Evolutionary conservation across 2,797 vertebrate species (phyloP).

Genomic region (Sphenodon punctatus): DNA sequence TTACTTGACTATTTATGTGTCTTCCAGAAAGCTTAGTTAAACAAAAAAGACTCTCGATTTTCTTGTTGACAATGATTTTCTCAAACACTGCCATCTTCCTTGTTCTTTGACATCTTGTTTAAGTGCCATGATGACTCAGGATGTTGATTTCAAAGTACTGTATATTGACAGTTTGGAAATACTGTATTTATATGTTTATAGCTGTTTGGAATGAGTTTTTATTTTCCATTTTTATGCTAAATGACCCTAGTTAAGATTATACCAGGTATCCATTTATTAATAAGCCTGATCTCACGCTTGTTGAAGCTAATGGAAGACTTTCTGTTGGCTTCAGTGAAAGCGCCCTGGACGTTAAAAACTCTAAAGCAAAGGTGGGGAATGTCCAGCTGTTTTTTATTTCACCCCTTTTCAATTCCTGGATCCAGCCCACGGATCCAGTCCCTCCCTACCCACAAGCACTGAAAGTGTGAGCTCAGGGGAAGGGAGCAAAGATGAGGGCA

Average conservation of each 20-base stretch:
- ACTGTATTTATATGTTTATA: not conserved
- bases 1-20: slow-evolving; percentile 41
- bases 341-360: not conserved
- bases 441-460: too few relatives aligned
- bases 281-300: not conserved
- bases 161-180: slow-evolving; percentile 5
- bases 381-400: too few relatives aligned
- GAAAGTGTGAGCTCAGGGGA: too few relatives aligned
- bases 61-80: slow-evolving; percentile 1
- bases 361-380: too few relatives aligned
- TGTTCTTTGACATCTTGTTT: slow-evolving; percentile 33
- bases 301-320: not conserved
- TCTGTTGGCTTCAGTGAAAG: not conserved
- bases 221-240: slow-evolving; percentile 2
- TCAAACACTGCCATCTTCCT: not conserved
- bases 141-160: slow-evolving; percentile 22
- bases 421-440: too few relatives aligned
- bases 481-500: too few relatives aligned
- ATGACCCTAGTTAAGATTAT: not conserved
- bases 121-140: slow-evolving; percentile 63
- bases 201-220: not conserved
- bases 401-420: too few relatives aligned
- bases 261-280: not conserved
- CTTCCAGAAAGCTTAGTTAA: too few relatives aligned
- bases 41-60: not conserved